Conservation (phyloP, 2,113 vertebrate species). For the Amphilophus citrinellus region DNA sequence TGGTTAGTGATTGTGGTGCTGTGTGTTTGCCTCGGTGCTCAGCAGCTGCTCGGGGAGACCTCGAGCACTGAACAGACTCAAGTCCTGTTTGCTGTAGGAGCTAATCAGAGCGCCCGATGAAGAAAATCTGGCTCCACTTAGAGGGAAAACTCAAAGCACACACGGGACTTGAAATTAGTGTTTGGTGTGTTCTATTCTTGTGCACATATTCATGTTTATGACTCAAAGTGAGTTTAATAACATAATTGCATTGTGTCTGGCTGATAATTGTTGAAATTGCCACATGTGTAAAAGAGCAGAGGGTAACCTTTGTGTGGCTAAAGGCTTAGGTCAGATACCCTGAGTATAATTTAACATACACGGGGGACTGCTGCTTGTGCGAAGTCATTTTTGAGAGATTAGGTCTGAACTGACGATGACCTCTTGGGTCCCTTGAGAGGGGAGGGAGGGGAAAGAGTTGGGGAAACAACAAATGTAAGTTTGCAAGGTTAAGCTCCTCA, state of each 20-base stretch:
- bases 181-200: neutral
- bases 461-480: too few species aligned
- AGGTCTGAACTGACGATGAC: conserved; percentile 9
- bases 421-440: neutral
- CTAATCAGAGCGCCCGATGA: conserved; percentile 40
- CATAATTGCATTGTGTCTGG: neutral
- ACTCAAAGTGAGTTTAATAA: conserved; percentile 6
- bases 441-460: neutral
- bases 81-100: conserved; percentile 23
- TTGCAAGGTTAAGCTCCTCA: too few species aligned
- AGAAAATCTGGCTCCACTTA: conserved; percentile 54
- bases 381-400: conserved; percentile 19
- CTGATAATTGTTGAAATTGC: conserved; percentile 6
- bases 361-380: conserved; percentile 8
- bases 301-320: conserved; percentile 1
- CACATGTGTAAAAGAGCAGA: neutral
- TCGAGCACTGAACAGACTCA: neutral
- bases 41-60: conserved; percentile 30
- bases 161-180: conserved; percentile 6
- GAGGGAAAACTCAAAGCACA: conserved; percentile 34
- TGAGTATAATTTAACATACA: conserved; percentile 12
- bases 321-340: conserved; percentile 20
- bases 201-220: neutral
- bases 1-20: neutral
- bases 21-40: conserved; percentile 32